Evolutionary conservation across 2,888 invertebrate genomes (phyloP).

Genomic region (Hypolimnas misippus): DNA sequence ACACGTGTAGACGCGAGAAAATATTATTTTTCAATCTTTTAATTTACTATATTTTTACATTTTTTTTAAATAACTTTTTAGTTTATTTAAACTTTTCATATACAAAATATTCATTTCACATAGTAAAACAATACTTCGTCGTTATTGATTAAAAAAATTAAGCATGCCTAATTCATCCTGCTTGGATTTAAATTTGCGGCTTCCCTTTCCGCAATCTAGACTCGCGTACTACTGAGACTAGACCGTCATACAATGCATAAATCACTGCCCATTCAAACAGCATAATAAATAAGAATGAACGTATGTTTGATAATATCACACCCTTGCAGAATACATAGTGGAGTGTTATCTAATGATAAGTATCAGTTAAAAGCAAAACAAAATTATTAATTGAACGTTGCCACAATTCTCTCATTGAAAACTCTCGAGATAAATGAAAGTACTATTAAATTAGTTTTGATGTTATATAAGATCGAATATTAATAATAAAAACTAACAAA

Average conservation of each 20-base stretch:
- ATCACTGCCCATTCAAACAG: constrained; percentile 16
- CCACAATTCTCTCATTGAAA: background rate
- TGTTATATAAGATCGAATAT: background rate
- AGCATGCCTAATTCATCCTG: constrained; percentile 45
- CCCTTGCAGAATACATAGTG: constrained; percentile 17
- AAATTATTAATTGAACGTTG: background rate
- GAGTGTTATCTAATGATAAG: constrained; percentile 11
- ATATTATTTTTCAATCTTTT: too few relatives aligned
- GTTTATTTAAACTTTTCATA: too few relatives aligned
- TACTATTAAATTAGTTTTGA: background rate
- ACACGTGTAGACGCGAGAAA: too few relatives aligned
- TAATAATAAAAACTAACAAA: background rate
- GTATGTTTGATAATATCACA: constrained; percentile 35
- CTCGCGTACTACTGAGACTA: constrained; percentile 30
- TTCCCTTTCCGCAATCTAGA: constrained; percentile 62
- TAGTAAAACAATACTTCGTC: background rate
- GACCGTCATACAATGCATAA: constrained; percentile 11
- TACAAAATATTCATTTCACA: background rate
- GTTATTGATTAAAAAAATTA: background rate
- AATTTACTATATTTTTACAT: too few relatives aligned
- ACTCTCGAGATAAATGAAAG: background rate
- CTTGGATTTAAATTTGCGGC: constrained; percentile 59
- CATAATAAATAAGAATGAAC: constrained; percentile 32
- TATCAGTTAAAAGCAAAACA: background rate
- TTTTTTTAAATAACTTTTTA: too few relatives aligned